Evolutionary conservation across 2,797 vertebrate species (phyloP).

Genomic region (Sebastes oblongus): DNA sequence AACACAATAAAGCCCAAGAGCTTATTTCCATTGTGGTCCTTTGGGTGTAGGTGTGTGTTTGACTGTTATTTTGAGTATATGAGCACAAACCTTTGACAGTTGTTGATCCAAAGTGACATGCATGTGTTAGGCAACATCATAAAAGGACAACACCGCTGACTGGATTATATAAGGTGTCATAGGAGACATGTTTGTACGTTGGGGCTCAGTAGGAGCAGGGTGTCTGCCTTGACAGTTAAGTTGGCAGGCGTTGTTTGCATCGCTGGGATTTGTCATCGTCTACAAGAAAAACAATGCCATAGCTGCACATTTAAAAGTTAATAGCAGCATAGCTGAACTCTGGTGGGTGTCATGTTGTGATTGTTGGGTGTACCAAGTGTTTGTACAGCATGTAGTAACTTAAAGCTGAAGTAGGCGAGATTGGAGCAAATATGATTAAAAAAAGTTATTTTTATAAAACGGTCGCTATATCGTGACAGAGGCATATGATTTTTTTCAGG

Average conservation of each 20-base stretch:
- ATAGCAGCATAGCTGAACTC: not conserved
- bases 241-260: slow-evolving; percentile 15
- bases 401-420: too few relatives aligned
- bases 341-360: not conserved
- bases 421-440: too few relatives aligned
- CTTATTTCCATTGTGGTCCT: not conserved
- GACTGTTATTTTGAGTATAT: not conserved
- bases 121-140: slow-evolving; percentile 1
- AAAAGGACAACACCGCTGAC: slow-evolving; percentile 2
- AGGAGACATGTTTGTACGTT: not conserved
- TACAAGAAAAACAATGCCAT: not conserved
- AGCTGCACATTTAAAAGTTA: not conserved
- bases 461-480: too few relatives aligned
- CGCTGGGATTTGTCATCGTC: slow-evolving; percentile 13
- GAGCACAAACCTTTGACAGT: slow-evolving; percentile 8
- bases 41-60: not conserved
- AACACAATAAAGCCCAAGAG: not conserved
- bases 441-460: too few relatives aligned
- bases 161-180: slow-evolving; percentile 17
- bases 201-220: not conserved
- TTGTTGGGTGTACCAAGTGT: not conserved
- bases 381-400: not conserved
- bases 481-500: too few relatives aligned
- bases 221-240: not conserved
- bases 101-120: not conserved